A percentile compares a stretch with the other conserved stretches of the same genome.
These are phyloP conservation scores for Drosophila neoperkinsi DNA, from an alignment of 2,888 invertebrate genomes.

Conservation along the genomic window DNA sequence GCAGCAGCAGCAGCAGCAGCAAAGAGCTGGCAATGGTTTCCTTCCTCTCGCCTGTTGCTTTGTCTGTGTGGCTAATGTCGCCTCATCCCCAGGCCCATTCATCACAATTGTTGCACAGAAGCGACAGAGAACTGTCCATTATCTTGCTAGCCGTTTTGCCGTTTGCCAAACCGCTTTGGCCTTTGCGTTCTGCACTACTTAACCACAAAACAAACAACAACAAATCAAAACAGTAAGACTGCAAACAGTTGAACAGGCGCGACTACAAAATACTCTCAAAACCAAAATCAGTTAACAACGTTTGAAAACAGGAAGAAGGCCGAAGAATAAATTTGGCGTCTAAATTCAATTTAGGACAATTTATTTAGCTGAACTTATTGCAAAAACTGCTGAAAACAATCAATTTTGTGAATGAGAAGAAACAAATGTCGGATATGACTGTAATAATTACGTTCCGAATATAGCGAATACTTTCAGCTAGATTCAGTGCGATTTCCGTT, in stretches of 20 bases:
- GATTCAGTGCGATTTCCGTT: not conserved
- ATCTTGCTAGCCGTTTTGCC: slow-evolving; percentile 51
- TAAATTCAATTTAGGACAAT: not conserved
- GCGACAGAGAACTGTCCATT: slow-evolving; percentile 48
- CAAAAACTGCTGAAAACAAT: not conserved
- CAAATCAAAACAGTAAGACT: slow-evolving; percentile 68
- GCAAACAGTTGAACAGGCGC: not conserved
- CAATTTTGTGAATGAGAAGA: too few species aligned
- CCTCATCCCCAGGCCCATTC: slow-evolving; percentile 50
- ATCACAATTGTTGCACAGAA: slow-evolving; percentile 57
- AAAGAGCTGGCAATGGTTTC: slow-evolving; percentile 46
- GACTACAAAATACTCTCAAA: slow-evolving; percentile 31
- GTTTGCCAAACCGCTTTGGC: slow-evolving; percentile 70
- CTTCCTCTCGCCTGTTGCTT: slow-evolving; percentile 51
- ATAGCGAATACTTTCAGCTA: not conserved
- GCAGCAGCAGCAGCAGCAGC: slow-evolving; percentile 13
- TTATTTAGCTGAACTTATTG: not conserved
- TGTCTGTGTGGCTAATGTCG: slow-evolving; percentile 52
- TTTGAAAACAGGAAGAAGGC: not conserved
- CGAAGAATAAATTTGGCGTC: not conserved
- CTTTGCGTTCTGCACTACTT: slow-evolving; percentile 70
- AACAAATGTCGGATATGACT: not conserved
- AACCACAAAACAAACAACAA: slow-evolving; percentile 62
- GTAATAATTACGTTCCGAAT: not conserved
- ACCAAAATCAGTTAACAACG: not conserved